A percentile compares a stretch with the other conserved stretches of the same genome.
Evolutionary conservation across 2,113 vertebrate species (phyloP).

Genomic region (Ophiodon elongatus): DNA sequence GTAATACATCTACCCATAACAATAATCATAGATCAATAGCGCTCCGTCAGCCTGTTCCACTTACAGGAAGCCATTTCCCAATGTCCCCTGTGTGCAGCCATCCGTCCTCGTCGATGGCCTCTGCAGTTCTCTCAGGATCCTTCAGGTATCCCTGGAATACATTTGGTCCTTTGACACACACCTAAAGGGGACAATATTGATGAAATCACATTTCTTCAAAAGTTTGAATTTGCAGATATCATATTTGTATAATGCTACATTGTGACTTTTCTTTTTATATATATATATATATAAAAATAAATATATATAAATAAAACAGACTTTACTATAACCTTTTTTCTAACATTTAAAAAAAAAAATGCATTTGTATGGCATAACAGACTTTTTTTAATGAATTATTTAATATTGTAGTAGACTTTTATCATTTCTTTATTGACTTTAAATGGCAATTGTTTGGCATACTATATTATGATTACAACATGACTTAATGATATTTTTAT

Average conservation of each 20-base stretch:
- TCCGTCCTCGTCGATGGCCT: constrained; percentile 91
- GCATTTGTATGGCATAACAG: no score
- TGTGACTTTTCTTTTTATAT: not conserved
- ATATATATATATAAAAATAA: no score
- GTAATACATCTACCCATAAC: not conserved
- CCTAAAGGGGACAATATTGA: constrained; percentile 76
- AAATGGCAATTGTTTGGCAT: no score
- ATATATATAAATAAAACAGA: no score
- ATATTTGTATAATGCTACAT: not conserved
- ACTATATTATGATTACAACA: no score
- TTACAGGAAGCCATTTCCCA: constrained; percentile 97
- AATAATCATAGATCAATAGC: not conserved
- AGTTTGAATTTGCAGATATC: not conserved
- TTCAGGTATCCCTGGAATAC: constrained; percentile 95
- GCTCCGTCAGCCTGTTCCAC: constrained; percentile 31
- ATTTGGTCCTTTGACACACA: constrained; percentile 95
- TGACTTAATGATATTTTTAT: no score
- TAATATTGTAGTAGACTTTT: no score
- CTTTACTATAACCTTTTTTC: not conserved
- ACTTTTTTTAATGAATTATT: no score
- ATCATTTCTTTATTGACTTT: no score
- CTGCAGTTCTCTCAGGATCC: constrained; percentile 91
- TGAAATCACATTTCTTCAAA: not conserved
- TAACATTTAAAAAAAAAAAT: no score
- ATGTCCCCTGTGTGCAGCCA: constrained; percentile 98